These are phyloP conservation scores for Heterocephalus glaber DNA, from an alignment of 2,113 vertebrate genomes.

Conservation along the genomic window DNA sequence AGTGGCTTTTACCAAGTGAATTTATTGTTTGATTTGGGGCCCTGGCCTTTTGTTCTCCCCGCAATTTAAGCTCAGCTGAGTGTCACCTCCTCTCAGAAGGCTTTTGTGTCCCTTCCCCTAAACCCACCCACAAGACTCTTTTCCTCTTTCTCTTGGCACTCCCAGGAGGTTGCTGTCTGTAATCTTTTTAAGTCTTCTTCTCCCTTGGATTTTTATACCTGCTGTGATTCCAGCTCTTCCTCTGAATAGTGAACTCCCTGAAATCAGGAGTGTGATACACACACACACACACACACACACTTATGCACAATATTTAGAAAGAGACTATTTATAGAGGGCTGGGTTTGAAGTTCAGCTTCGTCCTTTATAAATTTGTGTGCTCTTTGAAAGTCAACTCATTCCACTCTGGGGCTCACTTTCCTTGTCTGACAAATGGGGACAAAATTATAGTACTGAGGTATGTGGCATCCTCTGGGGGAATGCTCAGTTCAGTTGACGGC, in stretches of 20 bases:
- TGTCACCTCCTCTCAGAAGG: neutral
- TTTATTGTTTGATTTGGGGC: neutral
- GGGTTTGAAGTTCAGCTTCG: neutral
- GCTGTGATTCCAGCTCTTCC: neutral
- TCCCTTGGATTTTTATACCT: neutral
- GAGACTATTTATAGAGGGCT: neutral
- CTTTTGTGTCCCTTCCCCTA: neutral
- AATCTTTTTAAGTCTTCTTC: neutral
- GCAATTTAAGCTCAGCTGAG: neutral
- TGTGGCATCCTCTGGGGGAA: fast-evolving
- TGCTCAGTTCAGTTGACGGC: neutral
- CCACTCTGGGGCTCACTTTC: neutral
- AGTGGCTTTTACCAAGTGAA: neutral
- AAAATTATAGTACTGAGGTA: neutral
- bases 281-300: neutral
- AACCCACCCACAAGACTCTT: neutral
- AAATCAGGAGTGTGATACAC: neutral
- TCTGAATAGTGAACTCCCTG: neutral
- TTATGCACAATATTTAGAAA: neutral
- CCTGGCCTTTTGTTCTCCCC: conserved; percentile 10
- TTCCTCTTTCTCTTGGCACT: neutral
- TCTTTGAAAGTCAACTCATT: neutral
- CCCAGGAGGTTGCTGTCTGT: neutral
- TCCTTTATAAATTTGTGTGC: neutral
- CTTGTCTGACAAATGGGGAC: neutral